Evolutionary conservation across 2,888 invertebrate genomes (phyloP).

Genomic region (Sesia apiformis): DNA sequence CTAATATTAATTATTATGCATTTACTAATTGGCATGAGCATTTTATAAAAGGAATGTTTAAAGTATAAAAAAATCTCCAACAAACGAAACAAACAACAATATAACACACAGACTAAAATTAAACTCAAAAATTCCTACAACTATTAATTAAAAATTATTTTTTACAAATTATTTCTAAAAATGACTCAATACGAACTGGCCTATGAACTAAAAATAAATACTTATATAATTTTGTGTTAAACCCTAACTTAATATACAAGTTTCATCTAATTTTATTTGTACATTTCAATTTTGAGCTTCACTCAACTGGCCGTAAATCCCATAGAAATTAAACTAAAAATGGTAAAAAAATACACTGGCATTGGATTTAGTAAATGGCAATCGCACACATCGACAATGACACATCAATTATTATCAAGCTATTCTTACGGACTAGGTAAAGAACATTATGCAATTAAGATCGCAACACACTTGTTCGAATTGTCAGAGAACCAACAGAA

Average conservation of each 20-base stretch:
- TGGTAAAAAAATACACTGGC: constrained; percentile 38
- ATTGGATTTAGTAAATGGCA: constrained; percentile 20
- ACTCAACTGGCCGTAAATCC: constrained; percentile 63
- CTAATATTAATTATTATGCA: background rate
- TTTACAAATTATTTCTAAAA: constrained; percentile 18
- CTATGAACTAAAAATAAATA: constrained; percentile 66
- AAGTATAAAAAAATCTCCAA: constrained; percentile 51
- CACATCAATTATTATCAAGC: background rate
- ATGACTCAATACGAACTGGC: constrained; percentile 69
- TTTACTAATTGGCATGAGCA: constrained; percentile 23
- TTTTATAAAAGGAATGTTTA: constrained; percentile 41
- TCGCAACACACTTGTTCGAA: too few species aligned
- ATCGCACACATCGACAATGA: constrained; percentile 11
- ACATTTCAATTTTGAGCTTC: constrained; percentile 67
- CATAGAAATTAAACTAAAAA: constrained; percentile 36
- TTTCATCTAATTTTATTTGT: constrained; percentile 43
- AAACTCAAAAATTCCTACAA: constrained; percentile 26
- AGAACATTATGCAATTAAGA: too few species aligned
- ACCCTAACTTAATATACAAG: constrained; percentile 34
- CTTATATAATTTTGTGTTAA: constrained; percentile 33
- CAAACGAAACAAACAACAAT: constrained; percentile 49
- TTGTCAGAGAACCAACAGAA: too few species aligned
- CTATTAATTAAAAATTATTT: constrained; percentile 25
- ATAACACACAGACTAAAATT: constrained; percentile 39
- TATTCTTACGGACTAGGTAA: background rate